These are phyloP conservation scores for Scophthalmus maximus DNA, from an alignment of 2,113 vertebrate genomes.

Conservation along the genomic window DNA sequence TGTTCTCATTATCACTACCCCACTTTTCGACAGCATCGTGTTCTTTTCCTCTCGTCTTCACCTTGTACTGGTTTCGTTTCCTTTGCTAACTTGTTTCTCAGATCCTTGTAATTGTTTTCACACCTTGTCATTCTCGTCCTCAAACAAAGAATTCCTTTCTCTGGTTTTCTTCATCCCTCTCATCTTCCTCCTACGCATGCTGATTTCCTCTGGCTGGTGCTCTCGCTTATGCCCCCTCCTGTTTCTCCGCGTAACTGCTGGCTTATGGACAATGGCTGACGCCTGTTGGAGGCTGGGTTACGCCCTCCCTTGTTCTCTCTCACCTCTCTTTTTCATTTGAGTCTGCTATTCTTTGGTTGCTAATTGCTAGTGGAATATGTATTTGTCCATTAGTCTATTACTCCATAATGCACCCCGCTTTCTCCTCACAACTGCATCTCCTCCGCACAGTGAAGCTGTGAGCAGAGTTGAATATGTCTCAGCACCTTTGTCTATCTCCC, in stretches of 20 bases:
- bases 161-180: conserved; percentile 28
- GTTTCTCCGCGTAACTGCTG: conserved; percentile 58
- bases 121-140: conserved; percentile 24
- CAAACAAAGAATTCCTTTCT: conserved; percentile 44
- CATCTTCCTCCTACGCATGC: conserved; percentile 53
- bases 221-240: conserved; percentile 70
- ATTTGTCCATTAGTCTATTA: no score
- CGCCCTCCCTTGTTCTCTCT: not conserved
- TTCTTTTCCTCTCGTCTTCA: conserved; percentile 14
- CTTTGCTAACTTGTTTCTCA: not conserved
- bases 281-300: not conserved
- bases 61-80: not conserved
- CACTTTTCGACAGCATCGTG: conserved; percentile 7
- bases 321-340: not conserved
- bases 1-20: conserved; percentile 45
- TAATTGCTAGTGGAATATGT: not conserved
- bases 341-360: not conserved
- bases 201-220: conserved; percentile 24
- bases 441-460: conserved; percentile 12
- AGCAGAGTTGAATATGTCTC: conserved; percentile 10
- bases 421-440: not conserved
- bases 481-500: conserved; percentile 15
- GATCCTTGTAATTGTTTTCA: not conserved
- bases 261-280: conserved; percentile 46
- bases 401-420: no score